Base-by-base conservation (phyloP, 2,113 vertebrate species). In the Neotoma lepida region DNA sequence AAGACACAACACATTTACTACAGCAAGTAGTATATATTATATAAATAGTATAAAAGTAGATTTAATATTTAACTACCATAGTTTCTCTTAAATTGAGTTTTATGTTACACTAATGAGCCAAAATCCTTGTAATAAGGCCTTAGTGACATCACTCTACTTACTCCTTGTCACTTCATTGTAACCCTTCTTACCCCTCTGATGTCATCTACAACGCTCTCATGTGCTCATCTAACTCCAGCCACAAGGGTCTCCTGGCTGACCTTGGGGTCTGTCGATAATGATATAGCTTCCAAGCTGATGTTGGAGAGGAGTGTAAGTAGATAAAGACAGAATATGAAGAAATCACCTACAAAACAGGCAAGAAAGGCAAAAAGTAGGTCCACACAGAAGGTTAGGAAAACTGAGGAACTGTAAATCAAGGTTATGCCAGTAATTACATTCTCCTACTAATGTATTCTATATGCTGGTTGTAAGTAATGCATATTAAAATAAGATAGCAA, bases 401-500 rank as follows among this genome's bases (percentile, higher is more conserved):
- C 13, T 74, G 6, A 78, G 91, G 63, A 71, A 64, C 80, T 66
- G 66, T 92, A 85, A 93, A 88, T 24, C 6, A 78, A 73, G 61
- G 56, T 68, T 46, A 80, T 22, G 9, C 0, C 33, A 80, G 39
- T 18, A 68, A 71, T 46, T 41, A 5, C 30, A 82, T 46, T 8
- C 2, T 81, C 24, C 74, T 61, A 85, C 89, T 87, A 71, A 94
- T 93, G 86, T 20, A n/a, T 35, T 44, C 10, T 14, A 3, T 56
- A 64, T 89, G 54, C 10, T 24, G 6, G 28, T 74, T 94, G 30
- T 49, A 77, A 89, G 33, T 49, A 89, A 91, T 24, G 18, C 4
- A 91, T 51, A 33, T 89, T 51, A 91, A 89, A 86, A 96, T 63
- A 91, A 70, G 33, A 12, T 46, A 88, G 26, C 44, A 85, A 93